Evolutionary conservation across 2,888 invertebrate genomes (phyloP).

Genomic region (Callimorpha dominula): DNA sequence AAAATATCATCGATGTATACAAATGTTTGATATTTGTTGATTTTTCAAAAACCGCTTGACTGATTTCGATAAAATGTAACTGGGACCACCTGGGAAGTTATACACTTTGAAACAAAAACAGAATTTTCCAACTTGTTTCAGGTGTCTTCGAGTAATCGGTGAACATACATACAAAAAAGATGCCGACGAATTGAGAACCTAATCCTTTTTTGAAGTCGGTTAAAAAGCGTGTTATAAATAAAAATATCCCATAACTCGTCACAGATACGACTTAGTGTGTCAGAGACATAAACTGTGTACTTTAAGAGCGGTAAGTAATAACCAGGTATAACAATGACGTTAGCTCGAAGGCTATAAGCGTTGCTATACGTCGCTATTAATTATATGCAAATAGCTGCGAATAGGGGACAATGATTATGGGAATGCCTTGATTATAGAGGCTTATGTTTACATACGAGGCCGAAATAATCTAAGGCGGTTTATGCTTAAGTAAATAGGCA

Average conservation of each 20-base stretch:
- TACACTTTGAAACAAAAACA: no score
- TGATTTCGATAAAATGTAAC: no score
- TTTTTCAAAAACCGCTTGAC: no score
- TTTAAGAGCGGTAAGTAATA: constrained; percentile 19
- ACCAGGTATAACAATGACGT: constrained; percentile 28
- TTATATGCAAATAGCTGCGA: constrained; percentile 15
- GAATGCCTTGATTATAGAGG: neutral
- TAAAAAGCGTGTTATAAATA: no score
- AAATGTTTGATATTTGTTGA: no score
- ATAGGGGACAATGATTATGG: constrained; percentile 5
- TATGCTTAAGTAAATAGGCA: neutral
- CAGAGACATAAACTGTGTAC: constrained; percentile 22
- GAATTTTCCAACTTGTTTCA: no score
- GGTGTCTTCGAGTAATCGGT: no score
- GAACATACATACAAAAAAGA: no score
- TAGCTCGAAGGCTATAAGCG: constrained; percentile 18
- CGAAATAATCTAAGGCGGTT: neutral
- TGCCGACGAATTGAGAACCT: no score
- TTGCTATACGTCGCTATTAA: constrained; percentile 1
- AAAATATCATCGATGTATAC: no score
- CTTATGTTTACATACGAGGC: neutral
- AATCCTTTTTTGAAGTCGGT: no score
- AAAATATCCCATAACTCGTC: neutral
- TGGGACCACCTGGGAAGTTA: no score
- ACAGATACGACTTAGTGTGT: neutral